A percentile compares a stretch with the other conserved stretches of the same genome.
Evolutionary conservation across 1,140 invertebrate genomes (phyloP).

Genomic region (Telenomus remus): DNA sequence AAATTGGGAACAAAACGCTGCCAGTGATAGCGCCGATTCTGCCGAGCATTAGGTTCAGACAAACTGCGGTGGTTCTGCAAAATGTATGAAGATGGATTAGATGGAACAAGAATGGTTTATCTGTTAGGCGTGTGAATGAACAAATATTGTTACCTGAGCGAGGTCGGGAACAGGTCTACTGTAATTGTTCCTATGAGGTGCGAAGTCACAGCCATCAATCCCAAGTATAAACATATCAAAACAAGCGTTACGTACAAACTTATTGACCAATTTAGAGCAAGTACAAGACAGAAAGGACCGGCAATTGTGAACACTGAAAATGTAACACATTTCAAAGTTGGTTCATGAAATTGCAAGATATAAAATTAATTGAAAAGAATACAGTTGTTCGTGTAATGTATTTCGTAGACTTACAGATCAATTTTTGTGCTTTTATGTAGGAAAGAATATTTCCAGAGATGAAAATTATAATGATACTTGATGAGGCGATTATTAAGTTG

Average conservation of each 20-base stretch:
- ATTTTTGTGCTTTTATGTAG: conserved; percentile 57
- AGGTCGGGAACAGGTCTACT: conserved; percentile 78
- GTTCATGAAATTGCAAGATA: too few relatives aligned
- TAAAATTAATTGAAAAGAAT: background rate
- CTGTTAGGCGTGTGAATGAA: conserved; percentile 9
- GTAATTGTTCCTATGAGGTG: conserved; percentile 76
- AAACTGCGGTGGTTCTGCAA: conserved; percentile 75
- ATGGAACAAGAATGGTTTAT: conserved; percentile 10
- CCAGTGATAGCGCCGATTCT: conserved; percentile 73
- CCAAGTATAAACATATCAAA: conserved; percentile 75
- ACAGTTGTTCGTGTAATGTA: background rate
- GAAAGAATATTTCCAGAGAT: conserved; percentile 57
- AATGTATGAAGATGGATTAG: conserved; percentile 26
- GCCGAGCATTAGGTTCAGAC: conserved; percentile 74
- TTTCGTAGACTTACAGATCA: conserved; percentile 62
- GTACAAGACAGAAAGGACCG: conserved; percentile 35
- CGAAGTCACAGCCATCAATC: conserved; percentile 74
- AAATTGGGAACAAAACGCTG: conserved; percentile 74
- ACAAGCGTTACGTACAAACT: conserved; percentile 67
- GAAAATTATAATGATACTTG: conserved; percentile 52
- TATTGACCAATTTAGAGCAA: conserved; percentile 64
- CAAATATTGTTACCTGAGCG: conserved; percentile 71
- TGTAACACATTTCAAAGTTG: conserved; percentile 10
- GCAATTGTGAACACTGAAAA: conserved; percentile 44
- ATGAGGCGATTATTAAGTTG: conserved; percentile 53